Evolutionary conservation across 2,888 invertebrate genomes (phyloP).

Genomic region (Dynastes maya): DNA sequence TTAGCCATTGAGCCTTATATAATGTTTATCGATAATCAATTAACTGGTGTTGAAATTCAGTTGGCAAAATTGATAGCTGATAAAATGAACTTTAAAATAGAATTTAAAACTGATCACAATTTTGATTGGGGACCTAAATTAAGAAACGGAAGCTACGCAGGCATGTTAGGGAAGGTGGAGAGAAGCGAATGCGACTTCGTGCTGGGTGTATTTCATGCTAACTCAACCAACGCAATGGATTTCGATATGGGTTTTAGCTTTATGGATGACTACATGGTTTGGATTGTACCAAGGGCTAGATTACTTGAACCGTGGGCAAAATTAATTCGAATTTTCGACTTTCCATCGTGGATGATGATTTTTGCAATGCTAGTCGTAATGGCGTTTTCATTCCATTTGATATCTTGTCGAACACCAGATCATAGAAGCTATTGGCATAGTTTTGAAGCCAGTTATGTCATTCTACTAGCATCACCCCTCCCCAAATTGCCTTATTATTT

Average conservation of each 20-base stretch:
- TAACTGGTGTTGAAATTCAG: slow-evolving; percentile 49
- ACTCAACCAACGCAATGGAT: slow-evolving; percentile 36
- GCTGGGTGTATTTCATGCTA: slow-evolving; percentile 33
- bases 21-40: slow-evolving; percentile 21
- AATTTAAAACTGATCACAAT: slow-evolving; percentile 35
- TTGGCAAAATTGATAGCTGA: slow-evolving; percentile 29
- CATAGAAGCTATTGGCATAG: slow-evolving; percentile 16
- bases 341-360: slow-evolving; percentile 18
- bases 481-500: neutral
- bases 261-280: slow-evolving; percentile 48
- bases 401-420: slow-evolving; percentile 4
- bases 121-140: slow-evolving; percentile 42
- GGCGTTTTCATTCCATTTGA: slow-evolving; percentile 4
- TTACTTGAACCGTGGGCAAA: slow-evolving; percentile 45
- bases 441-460: slow-evolving; percentile 21
- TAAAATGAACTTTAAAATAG: slow-evolving; percentile 43
- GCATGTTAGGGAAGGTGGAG: slow-evolving; percentile 27
- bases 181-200: slow-evolving; percentile 13
- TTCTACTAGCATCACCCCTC: slow-evolving; percentile 14
- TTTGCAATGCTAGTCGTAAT: slow-evolving; percentile 23
- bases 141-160: slow-evolving; percentile 17
- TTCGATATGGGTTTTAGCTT: slow-evolving; percentile 50
- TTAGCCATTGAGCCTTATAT: slow-evolving; percentile 45
- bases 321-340: slow-evolving; percentile 28
- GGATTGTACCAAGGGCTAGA: slow-evolving; percentile 51